A percentile compares a stretch with the other conserved stretches of the same genome.
These are phyloP conservation scores for Latrodectus geometricus DNA, from an alignment of 1,140 invertebrate species.

Conservation along the genomic window DNA sequence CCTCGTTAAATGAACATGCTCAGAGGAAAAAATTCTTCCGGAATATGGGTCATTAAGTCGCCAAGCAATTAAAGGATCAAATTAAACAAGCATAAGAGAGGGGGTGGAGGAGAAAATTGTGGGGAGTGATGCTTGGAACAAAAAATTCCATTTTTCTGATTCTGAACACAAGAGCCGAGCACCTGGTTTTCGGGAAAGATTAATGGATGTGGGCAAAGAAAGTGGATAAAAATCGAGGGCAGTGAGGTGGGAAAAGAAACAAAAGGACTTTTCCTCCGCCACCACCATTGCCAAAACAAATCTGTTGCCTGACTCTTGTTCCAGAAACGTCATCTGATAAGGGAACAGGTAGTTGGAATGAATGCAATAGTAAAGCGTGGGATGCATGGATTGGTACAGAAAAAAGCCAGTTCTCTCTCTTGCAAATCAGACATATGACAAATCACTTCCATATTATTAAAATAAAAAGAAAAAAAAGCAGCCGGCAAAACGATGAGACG, in stretches of 20 bases:
- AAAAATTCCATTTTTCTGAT: neutral
- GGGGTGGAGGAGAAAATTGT: neutral
- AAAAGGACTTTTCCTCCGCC: neutral
- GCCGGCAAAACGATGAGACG: neutral
- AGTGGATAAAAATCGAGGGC: conserved; percentile 14
- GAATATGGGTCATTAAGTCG: conserved; percentile 19
- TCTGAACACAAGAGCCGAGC: neutral
- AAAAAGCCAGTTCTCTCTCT: neutral
- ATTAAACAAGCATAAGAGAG: conserved; percentile 8
- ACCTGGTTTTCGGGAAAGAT: conserved; percentile 27
- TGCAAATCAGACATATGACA: neutral
- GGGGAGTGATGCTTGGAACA: neutral
- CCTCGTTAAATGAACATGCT: too few species aligned
- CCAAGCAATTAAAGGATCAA: conserved; percentile 18
- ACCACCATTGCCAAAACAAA: conserved; percentile 5
- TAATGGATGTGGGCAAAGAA: neutral
- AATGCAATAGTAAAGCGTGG: neutral
- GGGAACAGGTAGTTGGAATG: neutral
- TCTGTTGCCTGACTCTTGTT: neutral
- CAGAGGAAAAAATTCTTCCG: neutral
- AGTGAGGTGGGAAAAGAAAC: neutral
- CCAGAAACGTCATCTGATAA: conserved; percentile 13
- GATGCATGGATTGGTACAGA: neutral
- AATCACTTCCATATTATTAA: neutral
- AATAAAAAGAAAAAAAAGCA: neutral